Base-by-base conservation (phyloP, 1,140 invertebrate genomes). In the Mylabris phalerata region DNA sequence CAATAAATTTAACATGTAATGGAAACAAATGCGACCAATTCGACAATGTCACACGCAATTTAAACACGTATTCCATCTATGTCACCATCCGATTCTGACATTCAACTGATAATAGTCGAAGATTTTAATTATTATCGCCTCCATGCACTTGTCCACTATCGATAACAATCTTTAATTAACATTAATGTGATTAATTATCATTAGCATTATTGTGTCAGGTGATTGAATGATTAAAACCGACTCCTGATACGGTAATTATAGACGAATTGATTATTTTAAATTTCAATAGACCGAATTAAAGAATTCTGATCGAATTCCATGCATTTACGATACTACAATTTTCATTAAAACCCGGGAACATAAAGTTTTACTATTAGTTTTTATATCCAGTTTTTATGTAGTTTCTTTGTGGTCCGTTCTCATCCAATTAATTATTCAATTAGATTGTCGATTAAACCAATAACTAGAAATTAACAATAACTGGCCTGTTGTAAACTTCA, bases 1-100 rank as follows among this genome's bases (percentile, higher is more conserved):
- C 50, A 44, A 62, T 62, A 62, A 62, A 62, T 62, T 57, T 7
- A 27, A 39, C 55, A 54, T 48, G 60, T 48, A 62, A 62, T 62
- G 50, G 60, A 62, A 62, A 62, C 55, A 62, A 62, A 62, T 62
- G 50, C 60, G 50, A 45, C 46, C 60, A 55, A 62, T 62, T 62
- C 47, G 26, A 47, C 26, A 55, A 52, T 52, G 60, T 62, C 60
- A 62, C 48, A 43, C 7, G 38, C 50, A 56, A 62, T 58, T 62
- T 54, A 43, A 58, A 58, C 46, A 38, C 46, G 50, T 42, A 43
- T 19, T 57, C 54, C n/a, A 26, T 55, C 45, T 43, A 27, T 46
- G 48, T 57, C 55, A 44, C n/a, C 38, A 39, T 26, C 44, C 44
- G 44, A 26, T 43, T 13, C 42, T 27, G 26, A 4, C 4, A 38